A percentile compares a stretch with the other conserved stretches of the same genome.
Evolutionary conservation across 2,888 invertebrate species (phyloP).

Genomic region (Cartodere bifasciata): DNA sequence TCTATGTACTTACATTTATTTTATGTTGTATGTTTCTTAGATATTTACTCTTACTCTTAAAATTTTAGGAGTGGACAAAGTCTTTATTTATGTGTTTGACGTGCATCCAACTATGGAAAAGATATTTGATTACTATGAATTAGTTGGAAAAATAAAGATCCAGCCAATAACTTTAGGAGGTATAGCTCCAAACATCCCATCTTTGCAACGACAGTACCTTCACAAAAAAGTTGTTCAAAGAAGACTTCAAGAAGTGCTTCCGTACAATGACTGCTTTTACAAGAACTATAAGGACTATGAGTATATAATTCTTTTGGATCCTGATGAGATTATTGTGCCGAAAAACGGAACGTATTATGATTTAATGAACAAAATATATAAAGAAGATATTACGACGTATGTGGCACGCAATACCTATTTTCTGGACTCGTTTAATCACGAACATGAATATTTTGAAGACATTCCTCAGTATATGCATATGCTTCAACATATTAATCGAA

Average conservation of each 20-base stretch:
- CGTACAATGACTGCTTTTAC: constrained; percentile 88
- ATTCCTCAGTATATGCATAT: constrained; percentile 13
- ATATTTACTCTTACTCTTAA: neutral
- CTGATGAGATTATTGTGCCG: constrained; percentile 16
- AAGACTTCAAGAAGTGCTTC: constrained; percentile 80
- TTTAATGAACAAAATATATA: constrained; percentile 52
- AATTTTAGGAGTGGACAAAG: constrained; percentile 71
- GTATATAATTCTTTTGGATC: constrained; percentile 69
- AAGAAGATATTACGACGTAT: constrained; percentile 39
- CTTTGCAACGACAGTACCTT: constrained; percentile 69
- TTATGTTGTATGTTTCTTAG: no score
- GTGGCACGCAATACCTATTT: constrained; percentile 11
- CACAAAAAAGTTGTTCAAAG: constrained; percentile 77
- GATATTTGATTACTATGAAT: neutral
- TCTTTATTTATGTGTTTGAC: constrained; percentile 73
- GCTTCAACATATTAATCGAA: constrained; percentile 12
- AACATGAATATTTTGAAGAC: constrained; percentile 9
- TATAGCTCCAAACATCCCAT: constrained; percentile 71
- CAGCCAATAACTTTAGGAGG: constrained; percentile 51
- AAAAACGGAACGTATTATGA: constrained; percentile 46
- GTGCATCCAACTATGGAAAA: constrained; percentile 61
- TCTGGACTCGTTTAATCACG: constrained; percentile 8
- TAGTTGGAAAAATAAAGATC: neutral
- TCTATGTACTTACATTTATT: neutral
- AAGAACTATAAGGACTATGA: constrained; percentile 74